Evolutionary conservation across 2,113 vertebrate genomes (phyloP).

Genomic region (Talpa occidentalis): DNA sequence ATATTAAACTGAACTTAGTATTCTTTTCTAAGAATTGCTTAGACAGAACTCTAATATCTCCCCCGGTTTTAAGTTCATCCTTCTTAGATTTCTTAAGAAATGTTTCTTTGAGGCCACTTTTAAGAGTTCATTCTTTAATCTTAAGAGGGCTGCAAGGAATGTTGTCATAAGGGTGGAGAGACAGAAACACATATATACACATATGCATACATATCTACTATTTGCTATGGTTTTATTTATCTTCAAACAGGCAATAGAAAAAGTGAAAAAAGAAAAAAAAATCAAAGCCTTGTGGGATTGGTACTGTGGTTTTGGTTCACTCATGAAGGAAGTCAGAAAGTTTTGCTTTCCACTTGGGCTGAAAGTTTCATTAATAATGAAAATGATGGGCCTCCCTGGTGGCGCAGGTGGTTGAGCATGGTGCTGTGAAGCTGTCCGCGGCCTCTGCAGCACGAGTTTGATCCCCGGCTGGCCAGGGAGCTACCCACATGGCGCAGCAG

Average conservation of each 20-base stretch:
- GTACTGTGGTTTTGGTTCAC: not conserved
- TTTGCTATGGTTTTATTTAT: not conserved
- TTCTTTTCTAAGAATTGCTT: conserved; percentile 6
- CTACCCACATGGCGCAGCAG: too few relatives aligned
- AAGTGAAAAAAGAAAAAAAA: not conserved
- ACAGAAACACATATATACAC: not conserved
- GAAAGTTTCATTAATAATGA: conserved; percentile 23
- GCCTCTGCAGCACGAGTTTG: too few relatives aligned
- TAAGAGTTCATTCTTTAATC: not conserved
- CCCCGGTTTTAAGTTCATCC: not conserved
- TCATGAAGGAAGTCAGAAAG: not conserved
- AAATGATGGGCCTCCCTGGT: not conserved
- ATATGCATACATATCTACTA: not conserved
- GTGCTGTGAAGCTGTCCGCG: too few relatives aligned
- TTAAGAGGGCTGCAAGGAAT: not conserved
- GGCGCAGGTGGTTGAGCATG: too few relatives aligned
- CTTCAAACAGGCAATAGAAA: not conserved
- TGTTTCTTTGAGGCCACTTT: not conserved
- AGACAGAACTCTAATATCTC: not conserved
- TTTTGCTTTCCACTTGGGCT: not conserved
- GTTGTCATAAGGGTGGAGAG: not conserved
- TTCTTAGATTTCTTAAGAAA: conserved; percentile 43
- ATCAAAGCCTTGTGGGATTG: not conserved
- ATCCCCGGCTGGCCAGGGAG: too few relatives aligned
- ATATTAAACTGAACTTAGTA: not conserved